These are phyloP conservation scores for Lindbergichthys nudifrons DNA, from an alignment of 2,797 vertebrate species.

Conservation along the genomic window DNA sequence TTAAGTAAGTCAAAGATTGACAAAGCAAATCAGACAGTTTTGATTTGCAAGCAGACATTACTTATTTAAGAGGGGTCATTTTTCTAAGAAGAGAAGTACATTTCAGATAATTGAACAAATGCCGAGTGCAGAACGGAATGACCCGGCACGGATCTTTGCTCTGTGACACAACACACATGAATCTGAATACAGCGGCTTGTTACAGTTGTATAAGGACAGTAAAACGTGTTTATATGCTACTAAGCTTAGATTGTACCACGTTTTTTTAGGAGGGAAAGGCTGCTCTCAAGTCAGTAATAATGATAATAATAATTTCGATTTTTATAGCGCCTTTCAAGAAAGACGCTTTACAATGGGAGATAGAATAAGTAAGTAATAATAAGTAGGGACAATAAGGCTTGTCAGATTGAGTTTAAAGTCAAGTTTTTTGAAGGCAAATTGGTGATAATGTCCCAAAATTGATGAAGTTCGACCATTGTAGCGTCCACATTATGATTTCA, in stretches of 20 bases:
- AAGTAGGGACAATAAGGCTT: too few species aligned
- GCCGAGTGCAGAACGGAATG: slow-evolving; percentile 20
- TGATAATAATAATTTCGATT: too few species aligned
- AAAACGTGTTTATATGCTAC: background rate
- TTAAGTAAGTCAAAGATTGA: slow-evolving; percentile 41
- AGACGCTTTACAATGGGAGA: too few species aligned
- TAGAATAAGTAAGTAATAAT: too few species aligned
- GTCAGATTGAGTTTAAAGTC: background rate
- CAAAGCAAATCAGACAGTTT: slow-evolving; percentile 41
- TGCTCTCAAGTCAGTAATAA: background rate
- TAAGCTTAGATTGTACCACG: too few species aligned
- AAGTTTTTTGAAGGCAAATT: background rate
- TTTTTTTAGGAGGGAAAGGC: background rate
- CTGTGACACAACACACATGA: background rate
- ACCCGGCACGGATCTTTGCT: background rate
- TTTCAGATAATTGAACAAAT: slow-evolving; percentile 43
- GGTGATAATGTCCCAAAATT: background rate
- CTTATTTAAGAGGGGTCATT: slow-evolving; percentile 62
- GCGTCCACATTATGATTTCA: too few species aligned
- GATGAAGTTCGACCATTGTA: too few species aligned
- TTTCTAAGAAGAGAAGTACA: slow-evolving; percentile 13
- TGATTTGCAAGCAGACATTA: slow-evolving; percentile 52
- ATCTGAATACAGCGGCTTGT: slow-evolving; percentile 1
- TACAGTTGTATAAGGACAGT: background rate
- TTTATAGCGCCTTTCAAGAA: too few species aligned